Base-by-base conservation (phyloP, 2,113 vertebrate species). In the Syrmaticus mikado region DNA sequence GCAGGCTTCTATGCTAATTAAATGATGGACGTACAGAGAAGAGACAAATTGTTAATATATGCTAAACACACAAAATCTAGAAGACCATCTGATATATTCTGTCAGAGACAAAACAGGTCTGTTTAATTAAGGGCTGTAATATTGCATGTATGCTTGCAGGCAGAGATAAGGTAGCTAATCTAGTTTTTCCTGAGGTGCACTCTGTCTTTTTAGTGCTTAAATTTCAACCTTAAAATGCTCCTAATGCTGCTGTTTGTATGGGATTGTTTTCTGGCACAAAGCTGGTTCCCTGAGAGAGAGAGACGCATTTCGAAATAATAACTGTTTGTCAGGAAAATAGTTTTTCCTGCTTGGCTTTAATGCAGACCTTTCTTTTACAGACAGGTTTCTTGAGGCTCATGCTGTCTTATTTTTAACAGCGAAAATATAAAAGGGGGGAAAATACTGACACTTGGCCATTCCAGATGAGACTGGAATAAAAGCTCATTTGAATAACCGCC, bases 401-500 rank as follows among this genome's bases (percentile, higher is more conserved):
- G 52, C 66, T 76, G 81, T 91, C 76, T 95, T 91, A 81, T 93
- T 97, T 94, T 87, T 92, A 89, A 90, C 62, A 82, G 83, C 65
- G 30, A 15, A 55, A 72, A 85, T 81, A 71, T 78, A 36, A 61
- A 73, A 73, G 66, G 73, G 40, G 38, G 41, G 55, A 70, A 94
- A 89, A 89, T 67, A 43, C 61, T 95, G 90, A 94, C 81, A 90
- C 20, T 36, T 45, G 87, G 82, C 86, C 32, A 1, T 93, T 93
- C 64, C 76, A 94, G 96, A 93, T 19, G 83, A 96, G 92, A 21
- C 79, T 91, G 50, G 85, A 96, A 95, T 85, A 96, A 24, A 25
- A 94, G 52, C 6, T 66, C 60, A 94, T 97, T 97, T 97, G 96
- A 97, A 97, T 97, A 97, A 81, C 57, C 12, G 60, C 72, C 89